Conservation (phyloP, 2,113 vertebrate species). For the Oryzias melastigma region DNA sequence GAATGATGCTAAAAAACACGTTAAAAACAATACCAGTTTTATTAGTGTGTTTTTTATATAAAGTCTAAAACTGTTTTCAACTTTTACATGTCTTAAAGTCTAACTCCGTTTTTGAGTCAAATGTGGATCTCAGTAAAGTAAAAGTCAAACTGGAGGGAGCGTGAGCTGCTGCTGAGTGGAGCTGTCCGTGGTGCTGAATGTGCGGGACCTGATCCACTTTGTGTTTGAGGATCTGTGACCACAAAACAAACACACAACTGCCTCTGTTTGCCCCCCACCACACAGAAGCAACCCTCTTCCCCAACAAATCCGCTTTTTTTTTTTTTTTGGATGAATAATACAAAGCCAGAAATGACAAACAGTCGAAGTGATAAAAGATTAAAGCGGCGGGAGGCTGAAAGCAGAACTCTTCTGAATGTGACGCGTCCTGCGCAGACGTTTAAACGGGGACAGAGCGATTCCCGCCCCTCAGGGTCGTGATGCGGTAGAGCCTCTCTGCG, state of each 20-base stretch:
- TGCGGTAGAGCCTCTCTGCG: slow-evolving; percentile 71
- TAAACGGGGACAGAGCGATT: slow-evolving; percentile 39
- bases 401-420: slow-evolving; percentile 55
- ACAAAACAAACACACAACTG: slow-evolving; percentile 37
- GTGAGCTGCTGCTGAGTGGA: neutral
- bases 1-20: no score
- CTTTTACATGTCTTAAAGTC: no score
- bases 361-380: slow-evolving; percentile 59
- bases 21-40: no score
- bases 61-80: no score
- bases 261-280: slow-evolving; percentile 15
- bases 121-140: neutral
- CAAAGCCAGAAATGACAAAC: slow-evolving; percentile 54
- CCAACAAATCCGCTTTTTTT: slow-evolving; percentile 31
- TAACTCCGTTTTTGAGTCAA: no score
- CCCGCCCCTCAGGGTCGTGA: slow-evolving; percentile 61
- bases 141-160: neutral
- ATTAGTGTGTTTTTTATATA: no score
- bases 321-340: slow-evolving; percentile 61
- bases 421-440: slow-evolving; percentile 53
- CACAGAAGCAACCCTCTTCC: slow-evolving; percentile 1
- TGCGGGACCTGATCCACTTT: neutral
- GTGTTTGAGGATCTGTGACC: slow-evolving; percentile 5
- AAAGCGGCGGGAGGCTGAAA: slow-evolving; percentile 47
- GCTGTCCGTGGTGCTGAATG: slow-evolving; percentile 62